These are phyloP conservation scores for Callopanchax toddi DNA, from an alignment of 2,113 vertebrate species.

Conservation along the genomic window DNA sequence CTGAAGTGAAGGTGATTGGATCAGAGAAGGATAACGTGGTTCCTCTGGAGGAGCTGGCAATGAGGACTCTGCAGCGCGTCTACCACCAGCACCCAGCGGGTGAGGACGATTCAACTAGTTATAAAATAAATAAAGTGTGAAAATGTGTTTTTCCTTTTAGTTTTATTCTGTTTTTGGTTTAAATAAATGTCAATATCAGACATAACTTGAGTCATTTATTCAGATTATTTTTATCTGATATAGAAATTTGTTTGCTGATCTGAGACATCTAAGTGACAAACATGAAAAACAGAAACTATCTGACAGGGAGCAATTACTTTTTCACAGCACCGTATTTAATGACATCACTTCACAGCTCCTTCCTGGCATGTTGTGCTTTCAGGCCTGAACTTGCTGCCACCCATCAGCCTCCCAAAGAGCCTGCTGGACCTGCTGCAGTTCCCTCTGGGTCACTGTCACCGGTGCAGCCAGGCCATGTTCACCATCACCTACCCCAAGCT, in stretches of 20 bases:
- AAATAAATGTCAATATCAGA: too few relatives aligned
- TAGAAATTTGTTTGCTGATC: too few relatives aligned
- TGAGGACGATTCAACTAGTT: conserved; percentile 52
- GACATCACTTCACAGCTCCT: too few relatives aligned
- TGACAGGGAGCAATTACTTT: too few relatives aligned
- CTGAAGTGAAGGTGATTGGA: conserved; percentile 90
- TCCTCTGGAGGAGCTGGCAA: conserved; percentile 91
- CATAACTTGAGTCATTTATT: too few relatives aligned
- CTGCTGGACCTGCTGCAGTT: conserved; percentile 89
- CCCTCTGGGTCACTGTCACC: conserved; percentile 95
- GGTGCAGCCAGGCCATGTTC: conserved; percentile 97
- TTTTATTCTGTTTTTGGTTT: too few relatives aligned
- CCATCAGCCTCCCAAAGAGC: conserved; percentile 88
- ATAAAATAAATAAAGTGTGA: too few relatives aligned
- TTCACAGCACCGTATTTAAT: too few relatives aligned
- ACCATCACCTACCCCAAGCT: conserved; percentile 96
- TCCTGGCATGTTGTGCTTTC: conserved; percentile 27
- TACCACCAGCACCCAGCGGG: conserved; percentile 79
- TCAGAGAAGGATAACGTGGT: conserved; percentile 85
- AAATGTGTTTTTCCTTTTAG: too few relatives aligned
- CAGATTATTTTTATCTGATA: too few relatives aligned
- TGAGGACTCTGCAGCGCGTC: conserved; percentile 85
- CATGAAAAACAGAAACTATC: too few relatives aligned
- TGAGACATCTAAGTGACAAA: too few relatives aligned
- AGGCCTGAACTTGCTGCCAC: conserved; percentile 86